Evolutionary conservation across 2,888 invertebrate species (phyloP).

Genomic region (Polydrusus cervinus): DNA sequence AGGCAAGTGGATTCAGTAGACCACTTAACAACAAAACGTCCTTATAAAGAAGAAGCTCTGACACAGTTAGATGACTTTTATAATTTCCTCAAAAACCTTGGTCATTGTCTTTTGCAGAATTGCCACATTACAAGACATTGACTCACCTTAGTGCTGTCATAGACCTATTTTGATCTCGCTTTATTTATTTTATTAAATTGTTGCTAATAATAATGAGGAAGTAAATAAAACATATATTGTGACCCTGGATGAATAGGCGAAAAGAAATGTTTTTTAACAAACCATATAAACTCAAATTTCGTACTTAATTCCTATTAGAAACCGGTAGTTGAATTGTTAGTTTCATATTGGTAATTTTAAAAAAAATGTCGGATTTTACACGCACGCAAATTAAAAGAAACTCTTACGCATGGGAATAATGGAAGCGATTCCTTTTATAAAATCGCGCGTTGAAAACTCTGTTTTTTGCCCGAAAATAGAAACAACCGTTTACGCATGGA

Average conservation of each 20-base stretch:
- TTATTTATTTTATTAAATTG: not conserved
- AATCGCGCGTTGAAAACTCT: too few relatives aligned
- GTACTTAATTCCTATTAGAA: too few relatives aligned
- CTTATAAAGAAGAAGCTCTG: not conserved
- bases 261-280: not conserved
- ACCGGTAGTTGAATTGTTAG: too few relatives aligned
- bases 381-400: too few relatives aligned
- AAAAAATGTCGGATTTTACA: too few relatives aligned
- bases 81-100: slow-evolving; percentile 7
- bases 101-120: slow-evolving; percentile 24
- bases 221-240: not conserved
- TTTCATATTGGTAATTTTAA: too few relatives aligned
- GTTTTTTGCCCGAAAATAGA: too few relatives aligned
- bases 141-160: slow-evolving; percentile 14
- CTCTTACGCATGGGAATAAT: too few relatives aligned
- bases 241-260: too few relatives aligned
- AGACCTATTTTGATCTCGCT: not conserved
- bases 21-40: not conserved
- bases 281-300: not conserved
- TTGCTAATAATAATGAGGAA: not conserved
- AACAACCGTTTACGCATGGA: too few relatives aligned
- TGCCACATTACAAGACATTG: slow-evolving; percentile 18
- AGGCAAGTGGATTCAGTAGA: not conserved
- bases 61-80: slow-evolving; percentile 25
- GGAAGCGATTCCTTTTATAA: too few relatives aligned